Base-by-base conservation (phyloP, 2,113 vertebrate genomes). In the Empidonax alnorum region DNA sequence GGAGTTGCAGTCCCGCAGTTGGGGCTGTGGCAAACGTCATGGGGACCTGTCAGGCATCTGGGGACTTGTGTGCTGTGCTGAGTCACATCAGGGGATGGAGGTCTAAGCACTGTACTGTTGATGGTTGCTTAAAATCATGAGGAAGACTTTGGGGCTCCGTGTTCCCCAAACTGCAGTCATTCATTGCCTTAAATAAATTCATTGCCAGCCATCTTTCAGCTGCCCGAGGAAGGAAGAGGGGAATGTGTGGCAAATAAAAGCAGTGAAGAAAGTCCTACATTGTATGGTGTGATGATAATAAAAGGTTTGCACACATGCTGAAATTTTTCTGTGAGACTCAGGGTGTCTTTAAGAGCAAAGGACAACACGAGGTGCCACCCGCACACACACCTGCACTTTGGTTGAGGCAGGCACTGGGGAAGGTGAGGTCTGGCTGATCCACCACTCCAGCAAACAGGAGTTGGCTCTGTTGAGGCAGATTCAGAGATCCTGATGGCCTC, bases 351-450 rank as follows among this genome's bases (percentile, higher is more conserved):
- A 79, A 50, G 46, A 44, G n/a, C 53, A 53, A 27, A 17, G 63
- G 52, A 12, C 87, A 90, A 17, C n/a, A 4, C 20, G 67, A 23
- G 42, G 77, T 68, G 50, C 37, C 35, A 67, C 22, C 7, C 46
- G 12, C 1, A 62, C 35, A 63, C 33, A 1, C 24, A 12, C 50
- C 49, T 68, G 25, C 0, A 0, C 76, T n/a, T 73, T 37, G 11
- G 47, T 42, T 30, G 52, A 41, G 56, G 35, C 47, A 55, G 44
- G 10, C 0, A 3, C 27, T 46, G 61, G 39, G 68, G 25, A 87
- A 47, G 55, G 24, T 42, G 75, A 79, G 14, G 9, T 65, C 67
- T 95, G 82, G 41, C 46, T 80, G 42, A 58, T n/a, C 37, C 72
- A 66, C 31, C 52, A 66, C 7, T 25, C 0, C 0, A 52, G 24